phyloP scores from a whole-genome alignment of 2,797 vertebrate species.

The Gouania willdenowi region DNA sequence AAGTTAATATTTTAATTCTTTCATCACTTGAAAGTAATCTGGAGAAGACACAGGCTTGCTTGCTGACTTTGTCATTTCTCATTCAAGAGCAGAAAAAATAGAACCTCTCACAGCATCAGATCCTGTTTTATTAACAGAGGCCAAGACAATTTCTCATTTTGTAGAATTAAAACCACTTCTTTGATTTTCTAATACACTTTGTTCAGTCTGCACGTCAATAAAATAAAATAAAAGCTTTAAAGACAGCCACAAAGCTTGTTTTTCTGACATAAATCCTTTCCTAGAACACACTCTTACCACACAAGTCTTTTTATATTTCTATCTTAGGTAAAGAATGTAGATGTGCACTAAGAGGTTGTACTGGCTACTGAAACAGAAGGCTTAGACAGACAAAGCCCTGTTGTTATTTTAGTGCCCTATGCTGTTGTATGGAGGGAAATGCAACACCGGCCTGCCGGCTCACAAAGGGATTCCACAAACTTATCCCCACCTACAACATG shows the following conservation, averaged over 20 bases:
- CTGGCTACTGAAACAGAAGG: constrained; percentile 40
- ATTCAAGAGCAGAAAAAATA: neutral
- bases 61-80: constrained; percentile 15
- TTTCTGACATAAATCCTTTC: neutral
- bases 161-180: constrained; percentile 16
- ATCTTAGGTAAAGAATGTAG: constrained; percentile 27
- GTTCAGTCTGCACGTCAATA: constrained; percentile 25
- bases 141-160: too few relatives aligned
- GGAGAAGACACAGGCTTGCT: constrained; percentile 20
- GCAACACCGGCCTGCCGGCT: constrained; percentile 25
- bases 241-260: constrained; percentile 1
- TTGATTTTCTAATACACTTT: constrained; percentile 4
- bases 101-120: too few relatives aligned
- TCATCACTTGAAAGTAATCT: constrained; percentile 6
- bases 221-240: constrained; percentile 41
- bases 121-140: too few relatives aligned
- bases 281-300: neutral
- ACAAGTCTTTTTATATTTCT: constrained; percentile 8
- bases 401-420: constrained; percentile 61
- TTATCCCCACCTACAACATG: constrained; percentile 23
- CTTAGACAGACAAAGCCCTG: constrained; percentile 48
- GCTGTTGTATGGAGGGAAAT: constrained; percentile 38
- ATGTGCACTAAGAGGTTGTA: constrained; percentile 10
- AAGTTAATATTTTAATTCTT: neutral
- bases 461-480: constrained; percentile 30